phyloP scores from a whole-genome alignment of 2,888 invertebrate genomes.

The Strigamia transsilvanica region DNA sequence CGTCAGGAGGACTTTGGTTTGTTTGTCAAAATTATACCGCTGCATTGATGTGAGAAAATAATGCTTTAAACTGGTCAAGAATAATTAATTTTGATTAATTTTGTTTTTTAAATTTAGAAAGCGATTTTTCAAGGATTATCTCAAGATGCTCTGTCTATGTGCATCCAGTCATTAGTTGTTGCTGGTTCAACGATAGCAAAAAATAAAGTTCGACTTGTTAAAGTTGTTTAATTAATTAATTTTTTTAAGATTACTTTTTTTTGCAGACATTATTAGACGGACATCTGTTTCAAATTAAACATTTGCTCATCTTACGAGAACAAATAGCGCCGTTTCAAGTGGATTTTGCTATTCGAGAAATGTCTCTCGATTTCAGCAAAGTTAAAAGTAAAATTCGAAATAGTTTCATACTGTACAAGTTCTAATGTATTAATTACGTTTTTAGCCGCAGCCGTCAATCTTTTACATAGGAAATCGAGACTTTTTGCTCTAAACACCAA shows the following conservation, averaged over 20 bases:
- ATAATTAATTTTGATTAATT: conserved; percentile 24
- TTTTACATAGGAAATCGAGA: conserved; percentile 76
- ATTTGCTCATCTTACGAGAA: conserved; percentile 92
- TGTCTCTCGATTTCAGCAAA: conserved; percentile 90
- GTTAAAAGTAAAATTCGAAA: conserved; percentile 73
- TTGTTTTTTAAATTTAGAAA: conserved; percentile 67
- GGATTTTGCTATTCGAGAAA: conserved; percentile 91
- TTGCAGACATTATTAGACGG: conserved; percentile 83
- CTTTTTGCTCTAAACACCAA: conserved; percentile 86
- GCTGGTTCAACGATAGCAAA: conserved; percentile 82
- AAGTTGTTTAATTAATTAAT: not conserved
- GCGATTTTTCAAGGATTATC: conserved; percentile 96
- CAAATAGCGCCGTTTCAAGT: conserved; percentile 97
- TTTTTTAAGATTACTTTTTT: conserved; percentile 43
- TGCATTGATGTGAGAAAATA: conserved; percentile 75
- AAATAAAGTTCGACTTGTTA: conserved; percentile 69
- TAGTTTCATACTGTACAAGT: not conserved
- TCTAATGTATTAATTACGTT: not conserved
- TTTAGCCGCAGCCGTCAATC: conserved; percentile 67
- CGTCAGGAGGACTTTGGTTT: conserved; percentile 91
- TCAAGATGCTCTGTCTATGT: conserved; percentile 91
- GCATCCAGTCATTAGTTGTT: conserved; percentile 85
- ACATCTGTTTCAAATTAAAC: conserved; percentile 96
- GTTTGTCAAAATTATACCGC: conserved; percentile 88
- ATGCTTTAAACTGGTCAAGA: conserved; percentile 22